Conservation (phyloP, 1,140 invertebrate genomes). For the Drosophila mauritiana region DNA sequence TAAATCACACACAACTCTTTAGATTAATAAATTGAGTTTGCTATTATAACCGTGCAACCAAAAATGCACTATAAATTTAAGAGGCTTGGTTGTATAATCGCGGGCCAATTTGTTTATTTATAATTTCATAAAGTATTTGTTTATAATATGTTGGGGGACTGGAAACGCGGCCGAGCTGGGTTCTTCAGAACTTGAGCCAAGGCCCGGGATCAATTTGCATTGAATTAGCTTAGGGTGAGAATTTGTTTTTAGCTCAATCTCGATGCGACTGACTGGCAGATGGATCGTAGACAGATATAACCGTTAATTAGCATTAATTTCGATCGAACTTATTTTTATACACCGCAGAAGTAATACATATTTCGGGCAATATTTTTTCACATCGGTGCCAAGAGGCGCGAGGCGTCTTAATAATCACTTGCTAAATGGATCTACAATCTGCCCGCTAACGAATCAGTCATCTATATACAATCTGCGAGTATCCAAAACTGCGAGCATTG, state of each 20-base stretch:
- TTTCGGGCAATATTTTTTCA: conserved; percentile 30
- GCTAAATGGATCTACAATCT: conserved; percentile 60
- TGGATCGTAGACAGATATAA: conserved; percentile 50
- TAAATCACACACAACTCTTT: not conserved
- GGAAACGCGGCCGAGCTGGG: conserved; percentile 12
- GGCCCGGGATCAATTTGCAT: conserved; percentile 64
- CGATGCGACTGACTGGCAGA: not conserved
- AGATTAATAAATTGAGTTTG: not conserved
- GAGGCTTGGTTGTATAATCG: too few relatives aligned
- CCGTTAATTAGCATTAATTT: conserved; percentile 69
- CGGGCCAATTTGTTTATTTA: not conserved
- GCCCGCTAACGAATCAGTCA: conserved; percentile 68
- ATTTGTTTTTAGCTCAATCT: conserved; percentile 23
- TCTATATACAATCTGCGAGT: conserved; percentile 33
- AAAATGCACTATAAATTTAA: too few relatives aligned
- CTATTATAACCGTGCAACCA: not conserved
- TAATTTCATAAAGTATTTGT: conserved; percentile 28
- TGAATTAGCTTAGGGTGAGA: conserved; percentile 47
- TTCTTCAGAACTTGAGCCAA: conserved; percentile 48
- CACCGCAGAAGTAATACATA: conserved; percentile 28
- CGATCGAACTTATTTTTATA: conserved; percentile 63
- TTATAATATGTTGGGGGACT: conserved; percentile 25
- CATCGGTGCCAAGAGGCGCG: conserved; percentile 46
- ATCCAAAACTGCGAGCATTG: conserved; percentile 13
- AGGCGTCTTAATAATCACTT: conserved; percentile 69